A percentile compares a stretch with the other conserved stretches of the same genome.
Conservation (phyloP, 1,140 invertebrate genomes). For the Aricia agestis region DNA sequence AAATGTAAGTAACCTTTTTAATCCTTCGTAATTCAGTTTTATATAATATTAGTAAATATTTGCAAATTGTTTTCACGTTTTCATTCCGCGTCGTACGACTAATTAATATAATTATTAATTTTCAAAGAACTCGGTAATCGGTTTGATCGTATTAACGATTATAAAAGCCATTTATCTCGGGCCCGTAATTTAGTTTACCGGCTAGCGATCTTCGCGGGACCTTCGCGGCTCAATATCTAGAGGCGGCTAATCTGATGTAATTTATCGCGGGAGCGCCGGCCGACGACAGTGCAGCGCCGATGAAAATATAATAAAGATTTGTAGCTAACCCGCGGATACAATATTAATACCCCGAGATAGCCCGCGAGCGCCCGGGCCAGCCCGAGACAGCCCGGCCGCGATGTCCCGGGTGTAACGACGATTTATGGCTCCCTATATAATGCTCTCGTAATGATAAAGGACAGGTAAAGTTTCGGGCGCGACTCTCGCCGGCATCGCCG, state of each 20-base stretch:
- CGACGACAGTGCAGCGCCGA: not conserved
- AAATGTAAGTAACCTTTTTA: too few species aligned
- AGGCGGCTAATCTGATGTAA: not conserved
- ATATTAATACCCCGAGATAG: not conserved
- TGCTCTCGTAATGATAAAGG: not conserved
- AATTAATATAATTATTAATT: not conserved
- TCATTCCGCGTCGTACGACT: not conserved
- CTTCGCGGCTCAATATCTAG: not conserved
- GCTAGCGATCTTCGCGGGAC: not conserved
- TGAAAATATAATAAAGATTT: constrained; percentile 4
- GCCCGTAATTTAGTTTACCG: not conserved
- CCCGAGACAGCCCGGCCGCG: too few species aligned
- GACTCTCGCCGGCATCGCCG: not conserved
- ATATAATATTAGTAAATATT: too few species aligned
- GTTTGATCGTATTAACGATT: not conserved
- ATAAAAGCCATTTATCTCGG: not conserved
- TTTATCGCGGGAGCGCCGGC: not conserved
- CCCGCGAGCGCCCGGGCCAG: not conserved
- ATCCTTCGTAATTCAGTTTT: too few species aligned
- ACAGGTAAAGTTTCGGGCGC: not conserved
- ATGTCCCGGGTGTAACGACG: not conserved
- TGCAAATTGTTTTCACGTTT: too few species aligned
- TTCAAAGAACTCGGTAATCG: not conserved
- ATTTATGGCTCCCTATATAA: not conserved
- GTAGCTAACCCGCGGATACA: not conserved